Percentiles rank a stretch among this genome's conserved stretches.
Evolutionary conservation across 1,140 invertebrate species (phyloP).

Genomic region (Marisa cornuarietis): DNA sequence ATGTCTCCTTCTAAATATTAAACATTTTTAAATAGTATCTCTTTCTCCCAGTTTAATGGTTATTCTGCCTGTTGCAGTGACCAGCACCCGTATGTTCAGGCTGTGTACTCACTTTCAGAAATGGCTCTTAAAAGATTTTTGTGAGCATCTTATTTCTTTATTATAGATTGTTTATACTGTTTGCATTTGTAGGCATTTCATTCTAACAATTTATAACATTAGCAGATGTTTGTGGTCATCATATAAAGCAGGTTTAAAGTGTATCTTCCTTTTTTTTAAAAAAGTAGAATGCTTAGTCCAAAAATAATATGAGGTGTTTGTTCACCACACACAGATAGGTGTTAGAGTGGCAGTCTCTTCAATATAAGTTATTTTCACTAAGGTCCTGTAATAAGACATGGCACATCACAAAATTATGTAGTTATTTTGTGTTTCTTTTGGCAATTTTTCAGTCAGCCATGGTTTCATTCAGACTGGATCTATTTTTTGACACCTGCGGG

Average conservation of each 20-base stretch:
- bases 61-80: slow-evolving; percentile 33
- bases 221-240: not conserved
- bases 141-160: slow-evolving; percentile 37
- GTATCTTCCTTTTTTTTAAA: not conserved
- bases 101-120: slow-evolving; percentile 41
- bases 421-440: not conserved
- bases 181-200: not conserved
- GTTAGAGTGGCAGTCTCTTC: not conserved
- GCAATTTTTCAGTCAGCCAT: slow-evolving; percentile 28
- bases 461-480: slow-evolving; percentile 29
- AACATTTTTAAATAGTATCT: no score
- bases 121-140: slow-evolving; percentile 44
- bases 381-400: not conserved
- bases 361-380: not conserved
- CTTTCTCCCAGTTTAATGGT: not conserved
- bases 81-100: slow-evolving; percentile 51
- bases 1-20: not conserved
- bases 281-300: not conserved
- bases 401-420: not conserved
- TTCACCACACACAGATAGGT: not conserved
- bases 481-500: slow-evolving; percentile 36
- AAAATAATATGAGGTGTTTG: not conserved
- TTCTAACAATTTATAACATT: not conserved
- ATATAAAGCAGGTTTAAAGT: not conserved
- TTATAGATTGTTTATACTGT: not conserved